Conservation (phyloP, 2,888 invertebrate species). For the Meghimatium bilineatum region DNA sequence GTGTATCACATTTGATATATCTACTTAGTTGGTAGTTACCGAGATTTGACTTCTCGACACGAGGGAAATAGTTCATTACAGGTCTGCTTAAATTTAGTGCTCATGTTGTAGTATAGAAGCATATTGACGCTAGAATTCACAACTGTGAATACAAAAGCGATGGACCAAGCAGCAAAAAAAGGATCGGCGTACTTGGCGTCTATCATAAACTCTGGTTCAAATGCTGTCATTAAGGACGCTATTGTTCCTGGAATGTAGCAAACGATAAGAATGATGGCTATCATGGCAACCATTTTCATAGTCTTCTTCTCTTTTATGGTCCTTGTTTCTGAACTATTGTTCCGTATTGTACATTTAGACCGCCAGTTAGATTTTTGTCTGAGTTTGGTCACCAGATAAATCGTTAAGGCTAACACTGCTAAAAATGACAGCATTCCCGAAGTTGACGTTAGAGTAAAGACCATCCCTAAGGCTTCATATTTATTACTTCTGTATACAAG, state of each 20-base stretch:
- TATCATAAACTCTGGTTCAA: slow-evolving; percentile 29
- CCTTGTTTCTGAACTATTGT: not conserved
- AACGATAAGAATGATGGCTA: slow-evolving; percentile 6
- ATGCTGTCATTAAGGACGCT: not conserved
- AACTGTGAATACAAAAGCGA: slow-evolving; percentile 1
- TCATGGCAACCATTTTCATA: slow-evolving; percentile 26
- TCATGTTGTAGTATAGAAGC: slow-evolving; percentile 24
- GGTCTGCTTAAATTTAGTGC: slow-evolving; percentile 26
- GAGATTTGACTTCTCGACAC: not conserved
- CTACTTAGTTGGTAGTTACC: too few species aligned
- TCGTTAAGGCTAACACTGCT: not conserved
- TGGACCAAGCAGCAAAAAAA: slow-evolving; percentile 17
- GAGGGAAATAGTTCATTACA: slow-evolving; percentile 1
- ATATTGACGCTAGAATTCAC: slow-evolving; percentile 33
- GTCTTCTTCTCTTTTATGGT: slow-evolving; percentile 1
- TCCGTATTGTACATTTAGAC: not conserved
- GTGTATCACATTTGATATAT: too few species aligned
- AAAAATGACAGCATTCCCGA: slow-evolving; percentile 6
- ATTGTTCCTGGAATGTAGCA: slow-evolving; percentile 12
- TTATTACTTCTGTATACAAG: slow-evolving; percentile 7
- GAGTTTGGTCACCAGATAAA: slow-evolving; percentile 6
- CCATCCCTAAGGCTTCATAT: not conserved
- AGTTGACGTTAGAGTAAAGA: not conserved
- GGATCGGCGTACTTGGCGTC: not conserved
- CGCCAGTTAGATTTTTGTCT: not conserved